Evolutionary conservation across 2,113 vertebrate genomes (phyloP).

Genomic region (Pristiophorus japonicus): DNA sequence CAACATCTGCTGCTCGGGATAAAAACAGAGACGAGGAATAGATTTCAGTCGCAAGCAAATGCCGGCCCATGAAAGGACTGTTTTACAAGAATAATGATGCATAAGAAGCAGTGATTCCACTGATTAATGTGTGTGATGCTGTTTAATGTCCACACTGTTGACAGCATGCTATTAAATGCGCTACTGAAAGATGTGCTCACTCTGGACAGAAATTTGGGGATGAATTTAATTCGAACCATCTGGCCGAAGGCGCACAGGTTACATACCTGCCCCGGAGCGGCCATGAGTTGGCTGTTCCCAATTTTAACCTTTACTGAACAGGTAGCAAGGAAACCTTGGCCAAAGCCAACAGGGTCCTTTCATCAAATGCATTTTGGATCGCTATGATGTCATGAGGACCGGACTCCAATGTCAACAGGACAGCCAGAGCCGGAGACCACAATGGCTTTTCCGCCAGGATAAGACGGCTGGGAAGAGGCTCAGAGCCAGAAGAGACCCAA

Average conservation of each 20-base stretch:
- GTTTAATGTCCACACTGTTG: neutral
- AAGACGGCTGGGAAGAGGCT: neutral
- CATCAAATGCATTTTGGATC: neutral
- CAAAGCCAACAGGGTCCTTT: neutral
- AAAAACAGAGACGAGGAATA: conserved; percentile 9
- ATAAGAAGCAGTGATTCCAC: neutral
- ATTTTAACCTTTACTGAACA: neutral
- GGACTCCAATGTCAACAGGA: neutral
- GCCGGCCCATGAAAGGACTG: neutral
- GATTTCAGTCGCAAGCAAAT: neutral
- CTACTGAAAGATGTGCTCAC: neutral
- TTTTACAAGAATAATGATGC: conserved; percentile 12
- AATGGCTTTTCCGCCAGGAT: neutral
- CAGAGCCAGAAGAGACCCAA: neutral
- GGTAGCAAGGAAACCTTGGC: neutral
- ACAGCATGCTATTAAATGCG: neutral
- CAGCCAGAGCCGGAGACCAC: neutral
- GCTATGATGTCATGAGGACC: neutral
- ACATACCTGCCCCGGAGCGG: neutral
- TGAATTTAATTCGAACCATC: neutral
- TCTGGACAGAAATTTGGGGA: neutral
- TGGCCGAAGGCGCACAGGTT: neutral
- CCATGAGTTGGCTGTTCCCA: neutral
- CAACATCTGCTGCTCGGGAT: conserved; percentile 23
- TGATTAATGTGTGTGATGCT: neutral